A percentile compares a stretch with the other conserved stretches of the same genome.
Conservation (phyloP, 2,797 vertebrate genomes). For the Pantherophis alleghaniensis region DNA sequence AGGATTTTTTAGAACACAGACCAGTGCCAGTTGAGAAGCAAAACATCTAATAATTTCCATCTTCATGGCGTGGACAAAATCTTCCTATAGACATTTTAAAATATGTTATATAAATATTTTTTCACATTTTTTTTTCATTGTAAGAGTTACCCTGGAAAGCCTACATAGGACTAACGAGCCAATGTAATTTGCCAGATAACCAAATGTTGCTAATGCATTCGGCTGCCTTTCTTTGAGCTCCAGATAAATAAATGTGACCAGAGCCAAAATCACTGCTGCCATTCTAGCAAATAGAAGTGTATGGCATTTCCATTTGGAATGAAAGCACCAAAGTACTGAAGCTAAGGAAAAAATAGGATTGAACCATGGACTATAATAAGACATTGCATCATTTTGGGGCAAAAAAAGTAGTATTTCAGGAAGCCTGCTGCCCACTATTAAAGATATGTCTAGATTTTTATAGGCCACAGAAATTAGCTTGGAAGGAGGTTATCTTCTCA, state of each 20-base stretch:
- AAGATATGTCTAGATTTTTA: not conserved
- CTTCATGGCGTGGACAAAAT: not conserved
- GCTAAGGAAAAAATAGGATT: not conserved
- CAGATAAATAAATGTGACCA: not conserved
- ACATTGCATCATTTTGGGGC: not conserved
- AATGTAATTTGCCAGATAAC: not conserved
- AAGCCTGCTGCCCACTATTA: not conserved
- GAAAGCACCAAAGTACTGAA: not conserved
- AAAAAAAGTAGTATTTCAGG: not conserved
- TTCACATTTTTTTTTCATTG: not conserved
- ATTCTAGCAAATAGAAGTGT: not conserved
- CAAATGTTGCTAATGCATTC: not conserved
- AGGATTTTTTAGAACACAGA: not conserved
- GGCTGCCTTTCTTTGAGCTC: not conserved
- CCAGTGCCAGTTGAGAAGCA: not conserved
- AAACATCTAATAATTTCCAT: not conserved
- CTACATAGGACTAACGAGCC: not conserved
- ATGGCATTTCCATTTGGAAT: not conserved
- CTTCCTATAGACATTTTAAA: not conserved
- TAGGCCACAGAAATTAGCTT: not conserved
- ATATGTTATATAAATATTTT: not conserved
- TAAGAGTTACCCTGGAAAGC: not conserved
- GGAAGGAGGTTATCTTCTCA: not conserved
- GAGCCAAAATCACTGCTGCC: not conserved
- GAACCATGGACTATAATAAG: not conserved